A percentile compares a stretch with the other conserved stretches of the same genome.
phyloP scores from a whole-genome alignment of 2,113 vertebrate genomes.

The Kryptolebias marmoratus region DNA sequence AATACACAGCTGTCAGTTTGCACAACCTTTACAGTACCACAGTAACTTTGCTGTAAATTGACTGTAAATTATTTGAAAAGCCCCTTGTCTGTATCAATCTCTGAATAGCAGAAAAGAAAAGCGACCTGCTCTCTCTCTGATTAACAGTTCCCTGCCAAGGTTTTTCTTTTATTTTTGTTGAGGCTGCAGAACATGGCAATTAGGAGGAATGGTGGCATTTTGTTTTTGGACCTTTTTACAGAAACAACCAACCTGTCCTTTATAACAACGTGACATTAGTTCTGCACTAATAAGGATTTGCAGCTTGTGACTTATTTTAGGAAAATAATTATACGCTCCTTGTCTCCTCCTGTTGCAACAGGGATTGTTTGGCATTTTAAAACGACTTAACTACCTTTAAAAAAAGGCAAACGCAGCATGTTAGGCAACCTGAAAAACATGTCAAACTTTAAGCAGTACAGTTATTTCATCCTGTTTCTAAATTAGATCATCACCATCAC shows the following conservation, averaged over 20 bases:
- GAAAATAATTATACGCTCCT: constrained; percentile 24
- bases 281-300: constrained; percentile 55
- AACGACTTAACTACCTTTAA: constrained; percentile 4
- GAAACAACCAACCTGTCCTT: constrained; percentile 45
- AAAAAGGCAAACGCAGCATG: constrained; percentile 25
- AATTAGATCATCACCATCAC: neutral
- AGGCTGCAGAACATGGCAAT: constrained; percentile 61
- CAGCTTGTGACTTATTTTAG: constrained; percentile 40
- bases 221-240: constrained; percentile 50
- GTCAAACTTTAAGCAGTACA: neutral
- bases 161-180: constrained; percentile 47
- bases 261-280: constrained; percentile 36
- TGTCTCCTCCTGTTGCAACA: constrained; percentile 9
- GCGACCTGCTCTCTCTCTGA: constrained; percentile 49
- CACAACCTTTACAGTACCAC: constrained; percentile 34
- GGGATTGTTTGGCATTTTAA: constrained; percentile 26
- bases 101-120: constrained; percentile 35
- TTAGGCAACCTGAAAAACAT: neutral
- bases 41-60: constrained; percentile 52
- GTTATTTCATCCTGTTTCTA: neutral
- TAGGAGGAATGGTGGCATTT: constrained; percentile 66
- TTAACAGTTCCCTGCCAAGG: constrained; percentile 53
- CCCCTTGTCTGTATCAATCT: constrained; percentile 49
- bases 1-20: constrained; percentile 48
- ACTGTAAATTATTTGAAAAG: constrained; percentile 40